Conservation (phyloP, 2,888 invertebrate genomes). For the Blastobasis lacticolella region DNA sequence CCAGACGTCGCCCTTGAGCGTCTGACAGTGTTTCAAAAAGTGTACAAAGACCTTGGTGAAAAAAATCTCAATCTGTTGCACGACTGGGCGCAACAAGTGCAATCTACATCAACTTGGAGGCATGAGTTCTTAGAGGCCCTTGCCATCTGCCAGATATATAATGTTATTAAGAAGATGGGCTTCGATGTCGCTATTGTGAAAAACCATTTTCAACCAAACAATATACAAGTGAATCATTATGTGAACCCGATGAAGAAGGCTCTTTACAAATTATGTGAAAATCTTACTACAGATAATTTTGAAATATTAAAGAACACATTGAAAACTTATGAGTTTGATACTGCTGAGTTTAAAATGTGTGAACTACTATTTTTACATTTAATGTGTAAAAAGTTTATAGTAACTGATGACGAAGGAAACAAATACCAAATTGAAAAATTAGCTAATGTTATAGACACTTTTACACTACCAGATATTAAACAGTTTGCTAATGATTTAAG, state of each 20-base stretch:
- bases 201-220: constrained; percentile 38
- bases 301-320: constrained; percentile 44
- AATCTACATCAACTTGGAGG: constrained; percentile 43
- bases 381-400: constrained; percentile 51
- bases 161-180: constrained; percentile 50
- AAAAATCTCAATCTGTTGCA: constrained; percentile 44
- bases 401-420: constrained; percentile 5
- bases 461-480: constrained; percentile 28
- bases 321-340: constrained; percentile 39
- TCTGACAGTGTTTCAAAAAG: constrained; percentile 45
- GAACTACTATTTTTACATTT: constrained; percentile 53
- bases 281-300: constrained; percentile 36
- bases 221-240: constrained; percentile 28
- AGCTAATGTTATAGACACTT: constrained; percentile 40
- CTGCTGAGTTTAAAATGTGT: constrained; percentile 42
- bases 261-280: constrained; percentile 56
- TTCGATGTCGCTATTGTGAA: constrained; percentile 38
- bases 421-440: constrained; percentile 35
- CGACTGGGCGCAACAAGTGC: constrained; percentile 52
- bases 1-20: constrained; percentile 57
- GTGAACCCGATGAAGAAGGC: constrained; percentile 52
- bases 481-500: constrained; percentile 33
- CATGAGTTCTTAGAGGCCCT: constrained; percentile 61
- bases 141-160: constrained; percentile 46
- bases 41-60: constrained; percentile 35